Conservation (phyloP, 2,888 invertebrate genomes). For the Apamea sordens region DNA sequence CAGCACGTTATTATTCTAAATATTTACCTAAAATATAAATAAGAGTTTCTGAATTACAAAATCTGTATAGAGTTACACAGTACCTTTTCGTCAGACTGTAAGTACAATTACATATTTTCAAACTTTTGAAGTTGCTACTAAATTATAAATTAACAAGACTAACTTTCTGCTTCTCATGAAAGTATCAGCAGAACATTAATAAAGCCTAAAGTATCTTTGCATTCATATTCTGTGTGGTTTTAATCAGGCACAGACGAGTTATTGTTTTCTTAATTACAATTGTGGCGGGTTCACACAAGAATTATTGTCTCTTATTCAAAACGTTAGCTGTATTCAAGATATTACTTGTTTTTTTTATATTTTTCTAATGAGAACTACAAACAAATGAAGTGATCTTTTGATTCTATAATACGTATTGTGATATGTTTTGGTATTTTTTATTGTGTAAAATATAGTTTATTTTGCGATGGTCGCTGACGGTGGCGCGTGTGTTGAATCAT, state of each 20-base stretch:
- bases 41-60: neutral
- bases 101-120: neutral
- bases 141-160: neutral
- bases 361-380: neutral
- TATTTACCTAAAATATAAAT: neutral
- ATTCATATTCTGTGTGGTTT: conserved; percentile 42
- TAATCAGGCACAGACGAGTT: conserved; percentile 43
- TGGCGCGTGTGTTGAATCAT: no score
- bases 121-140: neutral
- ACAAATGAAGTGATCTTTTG: neutral
- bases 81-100: neutral
- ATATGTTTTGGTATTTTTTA: neutral
- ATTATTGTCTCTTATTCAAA: conserved; percentile 30
- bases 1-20: neutral
- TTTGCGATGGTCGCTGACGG: no score
- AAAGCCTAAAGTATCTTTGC: conserved; percentile 4
- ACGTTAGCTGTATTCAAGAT: conserved; percentile 29
- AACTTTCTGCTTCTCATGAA: neutral
- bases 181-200: conserved; percentile 18
- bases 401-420: conserved; percentile 1
- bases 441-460: neutral
- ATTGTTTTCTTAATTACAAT: conserved; percentile 57
- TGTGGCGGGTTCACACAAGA: conserved; percentile 34
- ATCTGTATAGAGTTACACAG: neutral
- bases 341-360: conserved; percentile 7